Base-by-base conservation (phyloP, 2,888 invertebrate species). In the Ceriagrion tenellum region DNA sequence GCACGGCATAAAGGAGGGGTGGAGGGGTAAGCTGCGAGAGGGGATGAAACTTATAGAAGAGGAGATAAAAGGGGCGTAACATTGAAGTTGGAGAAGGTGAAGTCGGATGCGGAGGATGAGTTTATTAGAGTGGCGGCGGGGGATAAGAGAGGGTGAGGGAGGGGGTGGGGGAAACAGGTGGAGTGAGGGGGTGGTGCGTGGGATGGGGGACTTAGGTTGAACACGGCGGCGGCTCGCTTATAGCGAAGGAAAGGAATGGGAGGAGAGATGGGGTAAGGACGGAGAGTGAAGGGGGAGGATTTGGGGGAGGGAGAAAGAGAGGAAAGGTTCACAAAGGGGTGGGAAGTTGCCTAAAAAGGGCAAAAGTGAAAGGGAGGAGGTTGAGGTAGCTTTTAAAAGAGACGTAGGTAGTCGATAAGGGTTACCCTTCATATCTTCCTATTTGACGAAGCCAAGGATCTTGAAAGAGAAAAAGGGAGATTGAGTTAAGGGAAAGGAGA, bases 291-390 rank as follows among this genome's bases (percentile, higher is more conserved):
- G 89, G 55, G 55, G 12, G n/a, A n/a, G n/a, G n/a, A n/a, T n/a
- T 12, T 56, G 56, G 12, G 12, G 59, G 59, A 59, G 16, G 59
- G 59, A 2, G 20, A 20, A 20, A 59, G 20, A 59, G 59, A 89
- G 26, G 55, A 8, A 20, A 55, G 23, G n/a, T n/a, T 55, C 55
- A 55, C 55, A 89, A 55, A 89, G 55, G n/a, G 55, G 55, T 55
- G 89, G 89, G 89, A 89, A 89, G 89, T 81, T 81, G 89, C 55
- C 55, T 89, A 55, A 89, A 89, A 89, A 89, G 89, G 55, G 55
- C 89, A 89, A 55, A 89, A 89, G 55, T 89, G 55, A 81, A 89
- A 89, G 89, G 89, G 35, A 47, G 35, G 89, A 47, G 88, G 40
- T 3, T 18, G 40, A 40, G 88, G 55, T 23, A 20, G 89, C 55